These are phyloP conservation scores for Alviniconcha marisindica DNA, from an alignment of 1,140 invertebrate species.

Conservation along the genomic window DNA sequence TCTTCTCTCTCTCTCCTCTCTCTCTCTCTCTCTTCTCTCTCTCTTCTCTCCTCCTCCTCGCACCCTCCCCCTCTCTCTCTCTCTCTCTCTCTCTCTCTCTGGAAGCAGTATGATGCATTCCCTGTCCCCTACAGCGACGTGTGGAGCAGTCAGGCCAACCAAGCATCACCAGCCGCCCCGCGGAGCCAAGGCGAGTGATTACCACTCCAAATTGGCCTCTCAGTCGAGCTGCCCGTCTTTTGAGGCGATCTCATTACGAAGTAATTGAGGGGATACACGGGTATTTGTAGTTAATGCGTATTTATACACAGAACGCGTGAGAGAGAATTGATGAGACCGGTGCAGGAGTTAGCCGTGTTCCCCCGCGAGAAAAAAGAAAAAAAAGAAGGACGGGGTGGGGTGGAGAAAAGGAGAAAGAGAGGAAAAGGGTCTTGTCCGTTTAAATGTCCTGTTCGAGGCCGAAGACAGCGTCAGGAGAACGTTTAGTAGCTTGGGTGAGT, in stretches of 20 bases:
- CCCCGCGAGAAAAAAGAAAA: not conserved
- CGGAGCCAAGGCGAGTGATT: slow-evolving; percentile 39
- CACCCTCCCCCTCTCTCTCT: not conserved
- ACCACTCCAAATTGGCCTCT: slow-evolving; percentile 40
- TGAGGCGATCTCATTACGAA: slow-evolving; percentile 45
- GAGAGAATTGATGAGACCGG: slow-evolving; percentile 44
- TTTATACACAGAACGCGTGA: slow-evolving; percentile 48
- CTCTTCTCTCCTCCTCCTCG: not conserved
- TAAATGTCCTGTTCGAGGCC: too few relatives aligned
- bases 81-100: not conserved
- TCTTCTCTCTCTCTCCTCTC: not conserved
- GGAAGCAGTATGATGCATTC: too few relatives aligned
- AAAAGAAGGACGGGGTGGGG: not conserved
- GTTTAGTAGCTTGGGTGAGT: too few relatives aligned
- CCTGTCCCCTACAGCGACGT: not conserved
- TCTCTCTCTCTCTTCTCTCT: not conserved
- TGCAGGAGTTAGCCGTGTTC: not conserved
- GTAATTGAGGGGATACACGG: slow-evolving; percentile 52
- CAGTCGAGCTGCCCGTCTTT: slow-evolving; percentile 33
- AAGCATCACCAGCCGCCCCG: not conserved
- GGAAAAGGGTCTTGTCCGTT: too few relatives aligned
- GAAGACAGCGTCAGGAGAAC: too few relatives aligned
- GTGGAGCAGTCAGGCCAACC: slow-evolving; percentile 5
- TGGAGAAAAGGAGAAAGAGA: too few relatives aligned
- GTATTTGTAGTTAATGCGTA: slow-evolving; percentile 53